Percentiles rank a stretch among this genome's conserved stretches.
Evolutionary conservation across 2,888 invertebrate genomes (phyloP).

Genomic region (Cotesia congregata): DNA sequence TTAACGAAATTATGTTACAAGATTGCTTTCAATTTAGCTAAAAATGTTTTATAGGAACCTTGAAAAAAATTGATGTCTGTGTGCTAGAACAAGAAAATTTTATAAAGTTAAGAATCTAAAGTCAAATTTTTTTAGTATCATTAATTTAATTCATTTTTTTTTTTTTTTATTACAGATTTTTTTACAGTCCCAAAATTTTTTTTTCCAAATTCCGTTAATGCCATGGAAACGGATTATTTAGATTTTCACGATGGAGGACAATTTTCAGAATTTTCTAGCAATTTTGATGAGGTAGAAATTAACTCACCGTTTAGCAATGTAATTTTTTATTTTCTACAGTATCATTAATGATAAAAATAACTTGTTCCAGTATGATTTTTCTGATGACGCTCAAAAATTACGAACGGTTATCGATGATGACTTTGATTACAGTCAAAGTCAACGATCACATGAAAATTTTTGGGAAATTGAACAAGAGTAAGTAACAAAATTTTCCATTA

Average conservation of each 20-base stretch:
- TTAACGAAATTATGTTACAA: too few species aligned
- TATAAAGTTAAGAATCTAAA: too few species aligned
- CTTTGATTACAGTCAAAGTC: constrained; percentile 56
- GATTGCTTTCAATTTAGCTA: too few species aligned
- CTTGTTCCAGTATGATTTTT: constrained; percentile 51
- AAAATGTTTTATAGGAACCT: too few species aligned
- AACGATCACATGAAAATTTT: constrained; percentile 56
- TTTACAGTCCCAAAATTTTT: not conserved
- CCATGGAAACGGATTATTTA: constrained; percentile 72
- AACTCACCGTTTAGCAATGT: too few species aligned
- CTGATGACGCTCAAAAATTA: constrained; percentile 60
- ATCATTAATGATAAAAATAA: not conserved
- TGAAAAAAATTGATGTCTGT: too few species aligned
- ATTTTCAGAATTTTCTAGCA: constrained; percentile 68
- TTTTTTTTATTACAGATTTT: constrained; percentile 13
- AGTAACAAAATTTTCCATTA: constrained; percentile 48
- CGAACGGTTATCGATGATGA: constrained; percentile 58
- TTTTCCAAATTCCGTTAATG: constrained; percentile 34
- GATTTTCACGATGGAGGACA: constrained; percentile 72
- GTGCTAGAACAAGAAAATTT: too few species aligned
- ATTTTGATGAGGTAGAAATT: constrained; percentile 60
- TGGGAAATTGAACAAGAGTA: constrained; percentile 68
- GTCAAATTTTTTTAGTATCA: too few species aligned
- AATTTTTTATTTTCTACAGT: too few species aligned
- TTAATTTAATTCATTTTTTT: not conserved